phyloP scores from a whole-genome alignment of 1,140 invertebrate genomes.

The Coboldia fuscipes region DNA sequence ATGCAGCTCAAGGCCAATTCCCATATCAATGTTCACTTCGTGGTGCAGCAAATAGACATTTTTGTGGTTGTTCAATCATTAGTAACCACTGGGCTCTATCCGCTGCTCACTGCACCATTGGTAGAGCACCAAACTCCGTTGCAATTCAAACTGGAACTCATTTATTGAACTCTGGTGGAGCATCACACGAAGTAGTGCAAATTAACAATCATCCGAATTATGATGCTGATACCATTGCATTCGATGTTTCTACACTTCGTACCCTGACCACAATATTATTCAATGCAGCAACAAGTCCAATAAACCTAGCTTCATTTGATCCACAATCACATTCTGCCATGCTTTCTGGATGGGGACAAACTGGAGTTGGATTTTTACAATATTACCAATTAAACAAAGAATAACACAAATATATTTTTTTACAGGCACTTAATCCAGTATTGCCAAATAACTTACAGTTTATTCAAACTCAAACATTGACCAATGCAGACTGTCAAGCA shows the following conservation, averaged over 20 bases:
- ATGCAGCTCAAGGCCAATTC: slow-evolving; percentile 8
- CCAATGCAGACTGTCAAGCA: slow-evolving; percentile 3
- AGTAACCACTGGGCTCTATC: slow-evolving; percentile 10
- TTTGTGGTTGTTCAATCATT: slow-evolving; percentile 24
- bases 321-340: not conserved
- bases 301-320: not conserved
- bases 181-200: not conserved
- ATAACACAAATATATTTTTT: not conserved
- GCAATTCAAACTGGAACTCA: not conserved
- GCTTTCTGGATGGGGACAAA: slow-evolving; percentile 1
- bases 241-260: not conserved
- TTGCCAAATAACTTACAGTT: slow-evolving; percentile 4
- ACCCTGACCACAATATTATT: not conserved
- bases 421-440: not conserved
- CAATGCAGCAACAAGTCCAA: too few relatives aligned
- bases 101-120: not conserved
- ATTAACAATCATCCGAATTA: not conserved
- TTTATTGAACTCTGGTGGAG: not conserved
- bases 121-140: not conserved
- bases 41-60: slow-evolving; percentile 17
- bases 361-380: not conserved
- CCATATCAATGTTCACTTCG: slow-evolving; percentile 9
- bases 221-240: not conserved
- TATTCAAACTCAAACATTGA: slow-evolving; percentile 3
- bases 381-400: not conserved